These are phyloP conservation scores for Nomada goodeniana DNA, from an alignment of 2,888 invertebrate species.

Conservation along the genomic window DNA sequence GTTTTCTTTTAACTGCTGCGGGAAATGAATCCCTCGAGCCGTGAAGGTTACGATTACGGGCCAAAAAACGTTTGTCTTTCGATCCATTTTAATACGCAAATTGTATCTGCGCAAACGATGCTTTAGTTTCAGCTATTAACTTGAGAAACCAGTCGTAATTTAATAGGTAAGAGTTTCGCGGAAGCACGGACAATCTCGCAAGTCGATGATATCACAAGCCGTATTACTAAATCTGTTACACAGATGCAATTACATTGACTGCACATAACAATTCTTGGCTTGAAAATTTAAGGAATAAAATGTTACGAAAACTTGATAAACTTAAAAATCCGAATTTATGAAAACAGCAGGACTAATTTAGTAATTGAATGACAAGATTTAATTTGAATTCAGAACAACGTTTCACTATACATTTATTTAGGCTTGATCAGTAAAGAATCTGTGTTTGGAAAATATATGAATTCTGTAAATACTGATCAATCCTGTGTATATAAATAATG, in stretches of 20 bases:
- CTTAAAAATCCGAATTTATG: too few relatives aligned
- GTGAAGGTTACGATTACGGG: conserved; percentile 12
- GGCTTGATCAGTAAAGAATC: too few relatives aligned
- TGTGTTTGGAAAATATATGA: too few relatives aligned
- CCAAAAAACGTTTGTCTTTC: neutral
- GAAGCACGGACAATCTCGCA: conserved; percentile 9
- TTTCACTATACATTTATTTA: too few relatives aligned
- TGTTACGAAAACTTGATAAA: too few relatives aligned
- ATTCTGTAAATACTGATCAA: too few relatives aligned
- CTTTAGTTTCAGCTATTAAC: neutral
- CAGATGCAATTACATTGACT: conserved; percentile 5
- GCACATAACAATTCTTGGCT: conserved; percentile 13
- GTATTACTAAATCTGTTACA: conserved; percentile 9
- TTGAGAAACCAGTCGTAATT: conserved; percentile 24
- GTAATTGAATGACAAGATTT: too few relatives aligned
- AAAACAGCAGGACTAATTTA: too few relatives aligned
- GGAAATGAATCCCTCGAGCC: neutral
- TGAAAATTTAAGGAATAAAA: too few relatives aligned
- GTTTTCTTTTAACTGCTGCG: neutral
- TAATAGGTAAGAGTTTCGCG: conserved; percentile 24
- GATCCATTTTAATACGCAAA: conserved; percentile 26
- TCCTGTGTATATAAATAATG: too few relatives aligned
- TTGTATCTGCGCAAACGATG: conserved; percentile 9
- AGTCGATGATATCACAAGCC: conserved; percentile 7
- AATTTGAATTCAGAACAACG: too few relatives aligned